Evolutionary conservation across 2,888 invertebrate species (phyloP), one percentile per base, ranked within the genome.

Genomic region (Sesia apiformis): DNA sequence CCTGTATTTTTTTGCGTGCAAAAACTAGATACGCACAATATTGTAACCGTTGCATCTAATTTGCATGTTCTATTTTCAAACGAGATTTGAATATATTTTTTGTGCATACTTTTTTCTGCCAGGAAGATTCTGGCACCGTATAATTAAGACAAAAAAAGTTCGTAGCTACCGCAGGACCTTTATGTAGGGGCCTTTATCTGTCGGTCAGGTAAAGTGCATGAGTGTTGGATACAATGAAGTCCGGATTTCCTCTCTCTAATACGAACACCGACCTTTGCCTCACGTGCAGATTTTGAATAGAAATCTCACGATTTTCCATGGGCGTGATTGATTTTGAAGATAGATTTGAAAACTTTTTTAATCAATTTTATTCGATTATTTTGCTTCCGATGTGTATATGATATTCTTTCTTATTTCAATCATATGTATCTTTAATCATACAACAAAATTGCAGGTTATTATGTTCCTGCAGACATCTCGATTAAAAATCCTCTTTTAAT

Each of bases 171-270:
- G 66, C 70, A 65, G 66, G 61, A 68, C 70, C 70, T 74, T 81
- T 78, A 71, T 68, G 60, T 61, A 64, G 65, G 64, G 72, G 61
- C 81, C 66, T 82, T 88, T 82, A 84, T 84, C 72, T 69, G 68
- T 63, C 76, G 84, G 86, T 84, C 89, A 88, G 89, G 89, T 88
- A 88, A 79, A 81, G 78, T 83, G 73, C 78, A 71, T 76, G 76
- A 84, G 82, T 73, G 81, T 81, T 74, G 80, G 75, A 77, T 81
- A 86, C 84, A 89, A 88, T 84, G 72, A 69, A 66, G 69, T 68
- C 89, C 89, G 89, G 89, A 89, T 89, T 87, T 89, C 89, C 89
- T 89, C 84, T 82, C 79, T 81, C 75, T 87, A 88, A 87, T 87
- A 80, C 84, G 78, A 84, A 82, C 70, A 72, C 76, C 84, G 75